Evolutionary conservation across 2,797 vertebrate species (phyloP).

Genomic region (Alectoris magna): DNA sequence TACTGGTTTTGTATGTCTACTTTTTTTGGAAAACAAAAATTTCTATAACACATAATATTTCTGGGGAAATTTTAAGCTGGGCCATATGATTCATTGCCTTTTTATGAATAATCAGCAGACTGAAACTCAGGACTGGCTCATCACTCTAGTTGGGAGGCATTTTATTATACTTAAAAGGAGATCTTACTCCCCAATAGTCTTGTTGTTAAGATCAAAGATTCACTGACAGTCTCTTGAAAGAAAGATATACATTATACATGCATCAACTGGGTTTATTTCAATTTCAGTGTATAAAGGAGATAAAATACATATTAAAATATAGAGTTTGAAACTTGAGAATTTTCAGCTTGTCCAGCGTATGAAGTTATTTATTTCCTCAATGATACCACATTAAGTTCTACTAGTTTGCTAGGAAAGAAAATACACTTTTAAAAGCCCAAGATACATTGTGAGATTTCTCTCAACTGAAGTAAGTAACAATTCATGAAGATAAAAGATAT

Average conservation of each 20-base stretch:
- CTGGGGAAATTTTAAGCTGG: not conserved
- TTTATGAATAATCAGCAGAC: not conserved
- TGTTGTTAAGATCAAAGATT: not conserved
- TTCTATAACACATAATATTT: not conserved
- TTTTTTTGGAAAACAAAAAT: not conserved
- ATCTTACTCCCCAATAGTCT: not conserved
- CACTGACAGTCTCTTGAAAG: not conserved
- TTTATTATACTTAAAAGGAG: not conserved
- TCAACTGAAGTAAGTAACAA: not conserved
- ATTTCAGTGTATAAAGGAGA: not conserved
- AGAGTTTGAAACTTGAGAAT: not conserved
- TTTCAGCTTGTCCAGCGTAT: not conserved
- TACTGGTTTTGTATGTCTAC: not conserved
- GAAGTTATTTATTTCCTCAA: not conserved
- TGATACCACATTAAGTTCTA: not conserved
- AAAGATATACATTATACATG: not conserved
- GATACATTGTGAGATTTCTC: not conserved
- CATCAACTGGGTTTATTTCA: not conserved
- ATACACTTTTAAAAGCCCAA: not conserved
- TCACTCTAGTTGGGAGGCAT: not conserved
- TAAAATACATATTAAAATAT: not conserved
- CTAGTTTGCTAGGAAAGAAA: not conserved
- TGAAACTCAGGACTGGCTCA: not conserved
- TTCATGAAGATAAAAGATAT: slow-evolving; percentile 1
- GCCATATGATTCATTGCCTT: not conserved